These are phyloP conservation scores for Trachelipus rathkii DNA, from an alignment of 1,140 invertebrate genomes.

Conservation along the genomic window DNA sequence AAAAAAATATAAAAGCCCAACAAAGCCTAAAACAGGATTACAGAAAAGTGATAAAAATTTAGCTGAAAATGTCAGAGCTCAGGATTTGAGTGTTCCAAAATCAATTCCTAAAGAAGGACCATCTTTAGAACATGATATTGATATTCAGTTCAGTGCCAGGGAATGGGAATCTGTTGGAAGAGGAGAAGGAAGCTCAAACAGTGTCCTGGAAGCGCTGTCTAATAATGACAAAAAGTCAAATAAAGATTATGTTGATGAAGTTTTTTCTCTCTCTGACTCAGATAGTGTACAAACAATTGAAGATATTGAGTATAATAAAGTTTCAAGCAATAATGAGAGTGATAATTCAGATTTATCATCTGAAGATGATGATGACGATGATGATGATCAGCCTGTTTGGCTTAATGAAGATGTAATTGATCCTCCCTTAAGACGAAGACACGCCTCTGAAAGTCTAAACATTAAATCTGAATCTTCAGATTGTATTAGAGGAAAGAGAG, in stretches of 20 bases:
- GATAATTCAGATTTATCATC: neutral
- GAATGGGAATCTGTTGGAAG: constrained; percentile 38
- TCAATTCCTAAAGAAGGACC: constrained; percentile 22
- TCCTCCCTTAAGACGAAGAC: constrained; percentile 12
- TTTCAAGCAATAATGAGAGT: neutral
- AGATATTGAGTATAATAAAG: neutral
- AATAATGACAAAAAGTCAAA: neutral
- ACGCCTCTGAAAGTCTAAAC: constrained; percentile 18
- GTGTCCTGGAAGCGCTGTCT: constrained; percentile 23
- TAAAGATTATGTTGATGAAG: neutral
- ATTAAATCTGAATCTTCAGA: constrained; percentile 10
- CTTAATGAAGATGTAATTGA: neutral
- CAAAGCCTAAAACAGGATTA: constrained; percentile 17
- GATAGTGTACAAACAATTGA: constrained; percentile 8
- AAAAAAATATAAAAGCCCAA: neutral
- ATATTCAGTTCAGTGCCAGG: constrained; percentile 37
- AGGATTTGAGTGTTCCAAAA: constrained; percentile 26
- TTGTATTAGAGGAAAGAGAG: constrained; percentile 2
- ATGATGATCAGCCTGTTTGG: neutral
- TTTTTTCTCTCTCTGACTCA: neutral
- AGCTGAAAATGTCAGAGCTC: constrained; percentile 26
- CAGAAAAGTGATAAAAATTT: constrained; percentile 7
- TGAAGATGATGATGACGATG: neutral
- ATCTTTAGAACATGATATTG: constrained; percentile 37
- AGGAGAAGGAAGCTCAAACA: constrained; percentile 30